phyloP scores from a whole-genome alignment of 2,113 vertebrate genomes.

The Oryzias woworae region DNA sequence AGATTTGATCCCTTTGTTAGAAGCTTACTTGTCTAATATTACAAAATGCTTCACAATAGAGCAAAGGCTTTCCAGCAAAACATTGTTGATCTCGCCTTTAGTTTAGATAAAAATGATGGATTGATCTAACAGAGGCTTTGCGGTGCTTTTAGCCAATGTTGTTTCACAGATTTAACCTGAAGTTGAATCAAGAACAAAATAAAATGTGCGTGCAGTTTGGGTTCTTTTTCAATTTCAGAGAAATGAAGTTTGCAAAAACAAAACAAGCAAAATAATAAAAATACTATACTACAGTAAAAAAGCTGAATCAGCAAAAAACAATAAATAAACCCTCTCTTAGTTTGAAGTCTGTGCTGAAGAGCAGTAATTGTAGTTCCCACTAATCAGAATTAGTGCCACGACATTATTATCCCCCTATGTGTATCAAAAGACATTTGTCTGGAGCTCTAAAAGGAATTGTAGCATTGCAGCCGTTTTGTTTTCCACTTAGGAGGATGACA shows the following conservation, averaged over 20 bases:
- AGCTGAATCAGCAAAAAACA: too few relatives aligned
- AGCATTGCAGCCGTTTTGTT: constrained; percentile 34
- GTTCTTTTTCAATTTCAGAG: too few relatives aligned
- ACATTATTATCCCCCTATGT: not conserved
- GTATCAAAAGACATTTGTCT: constrained; percentile 23
- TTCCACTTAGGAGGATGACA: constrained; percentile 40
- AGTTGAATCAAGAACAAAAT: too few relatives aligned
- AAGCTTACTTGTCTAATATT: not conserved
- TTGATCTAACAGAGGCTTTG: constrained; percentile 4
- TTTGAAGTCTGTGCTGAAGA: too few relatives aligned
- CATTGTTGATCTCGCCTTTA: constrained; percentile 15
- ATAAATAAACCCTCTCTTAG: too few relatives aligned
- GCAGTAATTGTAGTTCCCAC: not conserved
- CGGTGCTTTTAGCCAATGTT: too few relatives aligned
- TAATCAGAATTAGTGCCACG: not conserved
- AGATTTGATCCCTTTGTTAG: constrained; percentile 8
- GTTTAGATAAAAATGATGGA: constrained; percentile 34
- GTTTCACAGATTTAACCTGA: too few relatives aligned
- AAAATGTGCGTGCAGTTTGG: too few relatives aligned
- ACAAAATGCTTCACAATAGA: constrained; percentile 3
- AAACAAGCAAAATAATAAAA: too few relatives aligned
- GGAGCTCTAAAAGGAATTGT: constrained; percentile 18
- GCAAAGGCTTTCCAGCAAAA: constrained; percentile 16
- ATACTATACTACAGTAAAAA: too few relatives aligned
- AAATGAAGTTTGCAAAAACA: too few relatives aligned